Base-by-base conservation (phyloP, 2,888 invertebrate genomes). In the Ophion costatus region DNA sequence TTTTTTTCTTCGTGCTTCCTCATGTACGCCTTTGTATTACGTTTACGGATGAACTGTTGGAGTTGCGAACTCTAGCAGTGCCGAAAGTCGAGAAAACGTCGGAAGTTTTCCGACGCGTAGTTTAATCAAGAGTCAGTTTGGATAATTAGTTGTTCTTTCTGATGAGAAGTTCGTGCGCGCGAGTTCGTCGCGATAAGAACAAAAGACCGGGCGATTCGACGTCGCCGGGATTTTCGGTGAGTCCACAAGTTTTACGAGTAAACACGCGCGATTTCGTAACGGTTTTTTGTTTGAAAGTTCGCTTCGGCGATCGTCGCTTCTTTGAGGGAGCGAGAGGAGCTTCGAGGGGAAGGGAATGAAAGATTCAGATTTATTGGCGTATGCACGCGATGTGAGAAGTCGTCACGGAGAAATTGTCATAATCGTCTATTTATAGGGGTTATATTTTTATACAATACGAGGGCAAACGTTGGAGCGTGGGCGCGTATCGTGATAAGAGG, bases 401-500 rank as follows among this genome's bases (percentile, higher is more conserved):
- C 24, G 24, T 63, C 63, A 22, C 59, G 59, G 59, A 57, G 59
- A 59, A 59, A 67, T 69, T 59, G 38, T 77, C 67, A 67, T 59
- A 42, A 73, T 38, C 71, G 71, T 20, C 71, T 71, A 71, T 71
- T 71, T 38, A 59, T 71, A 59, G 38, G 59, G 38, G 38, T 71
- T 59, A 67, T 51, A 57, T 67, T 56, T 67, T 20, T 75, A 14
- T 45, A 56, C 11, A 24, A 56, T 51, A 56, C 29, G 64, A 33
- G 42, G 42, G 67, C 57, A 57, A 67, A 59, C 42, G 56, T 56
- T 76, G n/a, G 66, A 69, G 57, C 59, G 67, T 69, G 66, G 57
- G 51, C 51, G 67, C 11, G 67, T 63, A 22, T 57, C 59, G 77
- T 69, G 77, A 67, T 69, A 69, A 69, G 59, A 59, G 59, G 66